phyloP scores from a whole-genome alignment of 2,888 invertebrate species.

The Drosophila cognata region DNA sequence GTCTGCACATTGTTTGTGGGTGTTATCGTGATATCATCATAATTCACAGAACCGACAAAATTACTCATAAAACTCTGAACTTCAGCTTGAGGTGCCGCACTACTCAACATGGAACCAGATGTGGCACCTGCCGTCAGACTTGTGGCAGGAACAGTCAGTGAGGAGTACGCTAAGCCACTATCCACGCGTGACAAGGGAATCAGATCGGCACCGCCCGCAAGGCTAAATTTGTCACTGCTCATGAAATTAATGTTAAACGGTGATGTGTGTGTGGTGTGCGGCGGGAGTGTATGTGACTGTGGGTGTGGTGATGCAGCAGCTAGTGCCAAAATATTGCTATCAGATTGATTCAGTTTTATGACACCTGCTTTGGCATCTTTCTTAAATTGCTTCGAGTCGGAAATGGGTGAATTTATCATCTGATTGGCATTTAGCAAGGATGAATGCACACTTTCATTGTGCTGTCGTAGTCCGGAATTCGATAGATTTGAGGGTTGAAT shows the following conservation, averaged over 20 bases:
- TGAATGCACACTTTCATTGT: slow-evolving; percentile 8
- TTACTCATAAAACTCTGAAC: slow-evolving; percentile 29
- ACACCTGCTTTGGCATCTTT: slow-evolving; percentile 25
- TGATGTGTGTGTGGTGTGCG: slow-evolving; percentile 7
- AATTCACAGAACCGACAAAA: slow-evolving; percentile 31
- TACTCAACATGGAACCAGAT: slow-evolving; percentile 20
- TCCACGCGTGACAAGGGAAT: slow-evolving; percentile 72
- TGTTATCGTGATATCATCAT: slow-evolving; percentile 68
- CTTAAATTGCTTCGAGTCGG: slow-evolving; percentile 32
- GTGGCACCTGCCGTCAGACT: slow-evolving; percentile 68
- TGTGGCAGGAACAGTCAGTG: slow-evolving; percentile 67
- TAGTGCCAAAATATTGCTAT: slow-evolving; percentile 18
- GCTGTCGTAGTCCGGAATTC: neutral
- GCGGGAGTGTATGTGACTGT: neutral
- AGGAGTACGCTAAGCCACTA: slow-evolving; percentile 72
- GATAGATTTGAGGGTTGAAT: slow-evolving; percentile 25
- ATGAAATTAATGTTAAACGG: slow-evolving; percentile 60
- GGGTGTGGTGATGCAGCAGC: neutral
- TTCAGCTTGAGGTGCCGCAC: neutral
- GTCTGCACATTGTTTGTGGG: slow-evolving; percentile 39
- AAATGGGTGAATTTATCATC: neutral
- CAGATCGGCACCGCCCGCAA: slow-evolving; percentile 83
- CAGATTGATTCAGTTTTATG: slow-evolving; percentile 34
- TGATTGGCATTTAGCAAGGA: slow-evolving; percentile 13
- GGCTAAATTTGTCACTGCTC: slow-evolving; percentile 68